Base-by-base conservation (phyloP, 2,797 vertebrate species). In the Acestrorhynchus altus region DNA sequence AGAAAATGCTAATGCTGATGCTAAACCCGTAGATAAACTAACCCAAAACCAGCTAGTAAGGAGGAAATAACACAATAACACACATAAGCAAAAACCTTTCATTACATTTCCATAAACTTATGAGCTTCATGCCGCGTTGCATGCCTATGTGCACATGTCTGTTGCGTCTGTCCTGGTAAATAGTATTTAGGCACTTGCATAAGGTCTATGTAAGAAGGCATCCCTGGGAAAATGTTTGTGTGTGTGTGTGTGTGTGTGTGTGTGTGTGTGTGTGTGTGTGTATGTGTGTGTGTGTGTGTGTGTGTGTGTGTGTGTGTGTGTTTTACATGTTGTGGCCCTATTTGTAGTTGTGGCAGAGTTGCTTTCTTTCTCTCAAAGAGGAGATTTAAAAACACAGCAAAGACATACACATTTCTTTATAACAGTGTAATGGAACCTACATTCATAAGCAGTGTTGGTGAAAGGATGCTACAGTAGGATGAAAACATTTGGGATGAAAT, bases 381-480 rank as follows among this genome's bases (percentile, higher is more conserved):
- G n/a, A 22, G 69, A 72, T 49, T 73, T 35, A 61, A 26, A 63
- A 63, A 49, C 66, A 51, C 39, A 54, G 9, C 49, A 1, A 15
- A 31, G 39, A 24, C 49, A 69, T 28, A 9, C 1, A 10, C 46
- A 47, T 28, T 46, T 67, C 39, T 65, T 44, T 13, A 22, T 44
- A 28, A 42, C 24, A 15, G 9, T 26, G 24, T 46, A 24, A 31
- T 31, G 8, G 18, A n/a, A 31, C 12, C 42, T 24, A 18, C 42
- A 15, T 67, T 49, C 65, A 67, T 11, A 31, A 49, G 31, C 15
- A 26, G 63, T 35, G n/a, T 6, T 35, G 6, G 31, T 35, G 31
- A 35, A 35, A 2, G 31, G 31, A 35, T 2, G 31, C 31, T 35
- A 35, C 31, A 35, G 31, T 35, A 6, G 31, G 31, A 35, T 35